Percentiles rank a stretch among this genome's conserved stretches.
Evolutionary conservation across 1,140 invertebrate species (phyloP).

Genomic region (Zaprionus africanus): DNA sequence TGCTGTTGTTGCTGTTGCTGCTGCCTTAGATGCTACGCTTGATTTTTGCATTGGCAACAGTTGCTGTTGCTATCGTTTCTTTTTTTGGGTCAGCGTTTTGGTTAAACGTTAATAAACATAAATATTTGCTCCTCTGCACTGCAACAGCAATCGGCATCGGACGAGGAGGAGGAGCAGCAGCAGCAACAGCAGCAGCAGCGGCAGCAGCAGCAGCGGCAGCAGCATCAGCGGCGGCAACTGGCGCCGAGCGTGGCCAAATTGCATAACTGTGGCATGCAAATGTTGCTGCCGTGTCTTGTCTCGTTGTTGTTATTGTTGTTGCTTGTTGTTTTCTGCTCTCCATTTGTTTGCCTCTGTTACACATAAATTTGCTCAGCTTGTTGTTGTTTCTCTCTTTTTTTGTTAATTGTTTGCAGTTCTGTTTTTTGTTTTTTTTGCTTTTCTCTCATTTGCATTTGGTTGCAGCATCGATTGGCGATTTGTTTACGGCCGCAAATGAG

Average conservation of each 20-base stretch:
- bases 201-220: too few species aligned
- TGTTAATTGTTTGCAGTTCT: slow-evolving; percentile 73
- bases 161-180: neutral
- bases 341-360: slow-evolving; percentile 60
- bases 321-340: slow-evolving; percentile 14
- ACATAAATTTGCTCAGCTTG: slow-evolving; percentile 70
- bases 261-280: slow-evolving; percentile 67
- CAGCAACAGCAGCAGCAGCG: neutral
- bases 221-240: neutral
- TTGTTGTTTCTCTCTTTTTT: slow-evolving; percentile 37
- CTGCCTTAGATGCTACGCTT: slow-evolving; percentile 49
- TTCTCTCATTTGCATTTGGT: slow-evolving; percentile 76
- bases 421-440: slow-evolving; percentile 28
- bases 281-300: slow-evolving; percentile 47
- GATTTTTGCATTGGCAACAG: slow-evolving; percentile 55
- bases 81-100: slow-evolving; percentile 78
- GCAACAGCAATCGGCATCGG: slow-evolving; percentile 40
- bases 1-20: neutral
- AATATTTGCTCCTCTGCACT: slow-evolving; percentile 64
- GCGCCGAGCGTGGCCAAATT: slow-evolving; percentile 42
- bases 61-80: slow-evolving; percentile 28
- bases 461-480: slow-evolving; percentile 76
- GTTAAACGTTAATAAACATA: slow-evolving; percentile 80
- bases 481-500: slow-evolving; percentile 58
- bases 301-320: slow-evolving; percentile 13